Evolutionary conservation across 1,140 invertebrate species (phyloP).

Genomic region (Drosophila virilis): DNA sequence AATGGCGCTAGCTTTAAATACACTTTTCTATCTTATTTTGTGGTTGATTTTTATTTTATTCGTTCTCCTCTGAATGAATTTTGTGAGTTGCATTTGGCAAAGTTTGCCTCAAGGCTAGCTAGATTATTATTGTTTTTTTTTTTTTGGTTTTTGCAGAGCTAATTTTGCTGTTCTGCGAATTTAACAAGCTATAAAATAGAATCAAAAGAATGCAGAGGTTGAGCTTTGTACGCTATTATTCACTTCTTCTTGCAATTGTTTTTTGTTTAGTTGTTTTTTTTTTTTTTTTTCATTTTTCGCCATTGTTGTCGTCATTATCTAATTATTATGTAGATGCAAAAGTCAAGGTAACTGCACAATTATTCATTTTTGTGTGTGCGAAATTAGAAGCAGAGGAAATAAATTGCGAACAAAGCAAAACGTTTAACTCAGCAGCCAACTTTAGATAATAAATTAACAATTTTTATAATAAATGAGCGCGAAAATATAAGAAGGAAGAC

Average conservation of each 20-base stretch:
- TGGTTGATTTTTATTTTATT: slow-evolving; percentile 12
- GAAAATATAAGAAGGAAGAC: slow-evolving; percentile 11
- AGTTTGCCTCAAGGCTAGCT: slow-evolving; percentile 61
- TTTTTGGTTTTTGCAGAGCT: slow-evolving; percentile 26
- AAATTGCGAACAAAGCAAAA: slow-evolving; percentile 33
- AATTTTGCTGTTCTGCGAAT: slow-evolving; percentile 69
- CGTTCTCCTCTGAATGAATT: slow-evolving; percentile 9
- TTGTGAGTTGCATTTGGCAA: slow-evolving; percentile 59
- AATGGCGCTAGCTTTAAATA: slow-evolving; percentile 30
- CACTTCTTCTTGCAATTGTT: slow-evolving; percentile 58
- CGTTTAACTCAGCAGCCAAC: slow-evolving; percentile 14
- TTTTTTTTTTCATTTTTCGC: slow-evolving; percentile 4
- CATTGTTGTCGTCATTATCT: slow-evolving; percentile 66
- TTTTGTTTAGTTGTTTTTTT: slow-evolving; percentile 50
- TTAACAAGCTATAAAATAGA: slow-evolving; percentile 56
- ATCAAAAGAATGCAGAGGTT: slow-evolving; percentile 66
- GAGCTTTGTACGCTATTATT: slow-evolving; percentile 24
- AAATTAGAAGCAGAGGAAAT: slow-evolving; percentile 37
- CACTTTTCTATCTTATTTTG: slow-evolving; percentile 21
- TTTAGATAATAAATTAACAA: slow-evolving; percentile 33
- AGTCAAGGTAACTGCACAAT: slow-evolving; percentile 77
- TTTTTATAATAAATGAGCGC: slow-evolving; percentile 44
- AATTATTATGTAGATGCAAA: slow-evolving; percentile 75
- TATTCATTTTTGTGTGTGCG: slow-evolving; percentile 59
- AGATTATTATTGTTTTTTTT: slow-evolving; percentile 49